Conservation (phyloP, 2,888 invertebrate genomes). For the Galerucella pusilla region DNA sequence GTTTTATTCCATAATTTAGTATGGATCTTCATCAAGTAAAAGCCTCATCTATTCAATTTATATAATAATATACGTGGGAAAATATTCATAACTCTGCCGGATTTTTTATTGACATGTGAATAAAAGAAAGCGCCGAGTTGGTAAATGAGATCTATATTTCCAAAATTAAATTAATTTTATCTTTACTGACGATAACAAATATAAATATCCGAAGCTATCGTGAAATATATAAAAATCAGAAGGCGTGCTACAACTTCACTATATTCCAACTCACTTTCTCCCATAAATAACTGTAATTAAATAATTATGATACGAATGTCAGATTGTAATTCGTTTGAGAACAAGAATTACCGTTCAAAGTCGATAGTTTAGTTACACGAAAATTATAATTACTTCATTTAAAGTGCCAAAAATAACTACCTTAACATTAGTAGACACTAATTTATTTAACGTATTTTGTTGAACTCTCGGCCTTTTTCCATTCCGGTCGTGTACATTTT, state of each 20-base stretch:
- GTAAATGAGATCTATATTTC: constrained; percentile 19
- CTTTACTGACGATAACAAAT: constrained; percentile 62
- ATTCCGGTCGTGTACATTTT: not conserved
- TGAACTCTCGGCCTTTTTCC: not conserved
- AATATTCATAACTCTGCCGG: too few species aligned
- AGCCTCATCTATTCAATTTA: too few species aligned
- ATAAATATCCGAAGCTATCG: constrained; percentile 51
- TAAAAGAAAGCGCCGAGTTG: not conserved
- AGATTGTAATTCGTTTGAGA: constrained; percentile 26
- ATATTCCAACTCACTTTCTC: constrained; percentile 43
- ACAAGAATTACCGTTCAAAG: constrained; percentile 20
- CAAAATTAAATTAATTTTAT: constrained; percentile 63
- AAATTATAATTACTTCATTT: constrained; percentile 12
- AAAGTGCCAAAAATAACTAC: constrained; percentile 6
- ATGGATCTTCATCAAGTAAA: too few species aligned
- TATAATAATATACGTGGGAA: too few species aligned
- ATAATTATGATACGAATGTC: constrained; percentile 40
- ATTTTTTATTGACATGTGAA: too few species aligned
- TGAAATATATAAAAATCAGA: constrained; percentile 39
- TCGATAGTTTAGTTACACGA: constrained; percentile 1
- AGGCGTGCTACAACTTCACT: constrained; percentile 52
- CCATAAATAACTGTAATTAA: constrained; percentile 39
- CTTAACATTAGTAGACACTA: not conserved
- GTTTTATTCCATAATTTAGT: too few species aligned
- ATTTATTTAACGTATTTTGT: not conserved